These are phyloP conservation scores for Boloria euphrosyne DNA, from an alignment of 2,888 invertebrate species.

Conservation along the genomic window DNA sequence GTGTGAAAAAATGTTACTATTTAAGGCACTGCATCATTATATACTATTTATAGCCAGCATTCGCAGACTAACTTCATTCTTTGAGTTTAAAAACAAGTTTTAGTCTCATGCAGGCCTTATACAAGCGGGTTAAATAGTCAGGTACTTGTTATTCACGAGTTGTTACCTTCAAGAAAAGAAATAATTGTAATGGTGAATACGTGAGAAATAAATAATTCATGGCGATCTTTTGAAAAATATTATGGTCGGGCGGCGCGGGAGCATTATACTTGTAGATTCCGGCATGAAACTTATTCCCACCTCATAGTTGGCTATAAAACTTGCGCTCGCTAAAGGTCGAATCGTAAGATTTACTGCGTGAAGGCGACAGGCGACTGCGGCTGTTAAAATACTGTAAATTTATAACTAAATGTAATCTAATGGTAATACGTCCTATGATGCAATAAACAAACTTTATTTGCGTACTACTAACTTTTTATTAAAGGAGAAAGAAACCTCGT, in stretches of 20 bases:
- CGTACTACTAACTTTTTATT: background rate
- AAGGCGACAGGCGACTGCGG: conserved; percentile 25
- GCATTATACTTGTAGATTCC: conserved; percentile 76
- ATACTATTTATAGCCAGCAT: conserved; percentile 36
- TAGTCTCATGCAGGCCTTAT: conserved; percentile 36
- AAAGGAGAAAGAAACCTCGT: no score
- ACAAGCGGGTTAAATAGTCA: conserved; percentile 40
- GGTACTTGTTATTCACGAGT: conserved; percentile 65
- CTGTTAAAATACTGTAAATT: conserved; percentile 24
- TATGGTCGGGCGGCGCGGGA: conserved; percentile 63
- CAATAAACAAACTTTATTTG: background rate
- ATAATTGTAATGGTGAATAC: conserved; percentile 76
- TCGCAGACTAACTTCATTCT: conserved; percentile 39
- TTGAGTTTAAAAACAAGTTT: conserved; percentile 40
- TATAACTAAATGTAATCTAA: conserved; percentile 2
- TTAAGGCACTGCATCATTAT: conserved; percentile 33
- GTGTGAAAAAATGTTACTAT: conserved; percentile 23
- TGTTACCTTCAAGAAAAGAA: conserved; percentile 70
- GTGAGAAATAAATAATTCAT: conserved; percentile 76
- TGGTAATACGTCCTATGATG: background rate
- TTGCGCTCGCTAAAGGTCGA: conserved; percentile 33
- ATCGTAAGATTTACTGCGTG: conserved; percentile 35
- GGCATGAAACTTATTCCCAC: conserved; percentile 50
- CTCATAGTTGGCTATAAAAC: conserved; percentile 37
- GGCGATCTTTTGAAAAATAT: conserved; percentile 74